These are phyloP conservation scores for Limulus polyphemus DNA, from an alignment of 2,888 invertebrate genomes.

Conservation along the genomic window DNA sequence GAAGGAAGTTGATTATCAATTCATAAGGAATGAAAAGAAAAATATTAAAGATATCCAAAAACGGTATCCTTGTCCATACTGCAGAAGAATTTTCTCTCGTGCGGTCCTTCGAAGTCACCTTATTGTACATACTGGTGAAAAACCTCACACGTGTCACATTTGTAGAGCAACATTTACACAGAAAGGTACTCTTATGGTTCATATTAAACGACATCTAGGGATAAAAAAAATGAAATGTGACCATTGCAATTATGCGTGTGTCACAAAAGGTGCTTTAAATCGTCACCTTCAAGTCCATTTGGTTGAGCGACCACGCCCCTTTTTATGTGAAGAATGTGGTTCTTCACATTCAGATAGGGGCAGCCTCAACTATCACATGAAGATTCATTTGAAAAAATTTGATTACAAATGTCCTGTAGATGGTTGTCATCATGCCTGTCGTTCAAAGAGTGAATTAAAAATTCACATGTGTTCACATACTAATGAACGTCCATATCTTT, in stretches of 20 bases:
- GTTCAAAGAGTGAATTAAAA: constrained; percentile 14
- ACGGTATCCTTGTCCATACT: constrained; percentile 32
- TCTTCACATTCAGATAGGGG: constrained; percentile 20
- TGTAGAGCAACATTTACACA: constrained; percentile 29
- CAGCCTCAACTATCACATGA: constrained; percentile 29
- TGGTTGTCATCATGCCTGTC: constrained; percentile 16
- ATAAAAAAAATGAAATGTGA: constrained; percentile 29
- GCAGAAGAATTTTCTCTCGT: constrained; percentile 30
- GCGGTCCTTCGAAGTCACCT: constrained; percentile 33
- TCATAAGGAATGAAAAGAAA: background rate
- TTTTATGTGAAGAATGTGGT: constrained; percentile 16
- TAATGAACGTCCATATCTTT: constrained; percentile 17
- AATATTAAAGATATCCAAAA: background rate
- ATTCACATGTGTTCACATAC: constrained; percentile 1
- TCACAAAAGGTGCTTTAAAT: constrained; percentile 8
- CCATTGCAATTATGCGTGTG: constrained; percentile 10
- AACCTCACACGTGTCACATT: constrained; percentile 28
- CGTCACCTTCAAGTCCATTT: constrained; percentile 10
- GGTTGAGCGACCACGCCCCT: constrained; percentile 8
- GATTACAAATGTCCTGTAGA: constrained; percentile 24
- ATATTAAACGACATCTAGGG: constrained; percentile 29
- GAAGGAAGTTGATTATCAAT: background rate
- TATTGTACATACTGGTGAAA: constrained; percentile 33
- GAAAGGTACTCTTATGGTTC: constrained; percentile 8
- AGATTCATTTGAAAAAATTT: constrained; percentile 14